Base-by-base conservation (phyloP, 2,888 invertebrate genomes). In the Oligia fasciuncula region DNA sequence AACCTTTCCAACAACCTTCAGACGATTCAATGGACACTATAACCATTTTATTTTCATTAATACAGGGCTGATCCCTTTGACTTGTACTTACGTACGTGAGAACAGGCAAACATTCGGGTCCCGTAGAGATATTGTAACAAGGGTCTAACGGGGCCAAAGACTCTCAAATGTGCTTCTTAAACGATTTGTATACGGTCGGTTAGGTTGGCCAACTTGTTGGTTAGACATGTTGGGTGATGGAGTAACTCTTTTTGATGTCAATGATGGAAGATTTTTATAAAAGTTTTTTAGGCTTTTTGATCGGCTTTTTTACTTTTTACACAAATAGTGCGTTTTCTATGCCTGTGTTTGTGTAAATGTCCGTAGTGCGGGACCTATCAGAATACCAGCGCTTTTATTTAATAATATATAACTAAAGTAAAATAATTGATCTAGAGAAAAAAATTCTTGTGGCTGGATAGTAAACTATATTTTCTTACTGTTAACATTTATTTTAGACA, bases 81-180 rank as follows among this genome's bases (percentile, higher is more conserved):
- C 73, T 71, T 78, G 75, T 62, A 69, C 66, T 49, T 62, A 60
- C 40, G 70, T 72, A 85, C 84, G 79, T 87, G 88, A 66, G 77
- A 76, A 83, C 77, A 63, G 60, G 43, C 65, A 57, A 76, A 73
- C 79, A 85, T 82, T 73, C 68, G 81, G 85, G 72, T 43, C 46
- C 85, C 85, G 70, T 76, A 49, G 80, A 85, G 87, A 88, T 76
- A 77, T 78, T 63, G 86, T 88, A 81, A 89, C 90, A 89, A 87
- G 87, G 88, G 87, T 88, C 79, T 76, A 77, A 84, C 74, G 73
- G 80, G 77, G 46, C 75, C 79, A 5, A 60, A 73, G 72, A 83
- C 84, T 74, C 83, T 78, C 54, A 77, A 85, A 80, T 73, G 83
- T 80, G 79, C 51, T 81, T 76, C 73, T 77, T 84, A 79, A 81